Percentiles rank a stretch among this genome's conserved stretches.
These are phyloP conservation scores for Hymenopus coronatus DNA, from an alignment of 2,888 invertebrate genomes.

Conservation along the genomic window DNA sequence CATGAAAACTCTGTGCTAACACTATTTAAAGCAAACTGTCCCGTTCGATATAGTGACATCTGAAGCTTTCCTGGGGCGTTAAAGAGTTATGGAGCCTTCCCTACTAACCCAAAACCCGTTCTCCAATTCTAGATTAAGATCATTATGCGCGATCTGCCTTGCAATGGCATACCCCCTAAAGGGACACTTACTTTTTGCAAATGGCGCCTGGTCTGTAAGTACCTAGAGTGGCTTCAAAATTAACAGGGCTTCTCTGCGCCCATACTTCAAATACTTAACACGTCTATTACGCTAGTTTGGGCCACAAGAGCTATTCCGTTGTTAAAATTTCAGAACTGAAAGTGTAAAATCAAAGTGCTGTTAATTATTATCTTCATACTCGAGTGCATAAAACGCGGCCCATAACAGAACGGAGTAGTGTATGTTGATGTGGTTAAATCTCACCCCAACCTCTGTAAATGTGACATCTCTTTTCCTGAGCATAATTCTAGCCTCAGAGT, in stretches of 20 bases:
- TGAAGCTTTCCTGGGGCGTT: background rate
- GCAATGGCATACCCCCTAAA: background rate
- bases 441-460: too few species aligned
- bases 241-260: background rate
- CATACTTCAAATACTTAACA: too few species aligned
- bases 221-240: background rate
- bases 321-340: too few species aligned
- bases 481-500: too few species aligned
- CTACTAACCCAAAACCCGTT: background rate
- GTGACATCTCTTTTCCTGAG: too few species aligned
- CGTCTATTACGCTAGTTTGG: too few species aligned
- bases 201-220: background rate
- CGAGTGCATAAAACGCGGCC: too few species aligned
- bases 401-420: too few species aligned
- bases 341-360: too few species aligned
- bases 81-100: background rate
- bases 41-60: background rate
- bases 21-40: background rate
- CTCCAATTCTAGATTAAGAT: background rate
- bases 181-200: background rate
- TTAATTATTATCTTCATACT: too few species aligned
- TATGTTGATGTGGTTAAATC: too few species aligned
- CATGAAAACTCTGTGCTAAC: background rate
- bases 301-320: too few species aligned
- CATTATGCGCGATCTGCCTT: background rate